Base-by-base conservation (phyloP, 1,140 invertebrate genomes). In the Mycetomoellerius zeteki region DNA sequence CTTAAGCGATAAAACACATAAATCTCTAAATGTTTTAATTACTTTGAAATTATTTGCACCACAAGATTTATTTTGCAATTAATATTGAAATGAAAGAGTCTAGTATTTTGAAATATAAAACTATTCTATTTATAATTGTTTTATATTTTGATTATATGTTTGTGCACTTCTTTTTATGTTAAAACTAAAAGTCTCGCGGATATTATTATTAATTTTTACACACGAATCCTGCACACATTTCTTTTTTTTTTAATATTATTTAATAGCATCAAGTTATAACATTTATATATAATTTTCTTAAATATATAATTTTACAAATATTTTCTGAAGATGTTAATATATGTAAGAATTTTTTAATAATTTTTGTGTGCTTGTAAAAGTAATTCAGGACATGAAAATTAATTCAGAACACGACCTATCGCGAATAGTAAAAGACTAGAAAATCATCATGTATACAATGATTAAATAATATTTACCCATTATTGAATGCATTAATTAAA, bases 1-100 rank as follows among this genome's bases (percentile, higher is more conserved):
- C 16, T 52, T 37, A 37, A 80, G 2, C 19, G 30, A 27, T 80
- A 67, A 67, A 80, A 80, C 10, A 37, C 54, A 54, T 67, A 50
- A 37, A 52, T 65, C 60, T 65, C 14, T 52, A 52, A 33, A 50
- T 58, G 3, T 65, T 65, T 65, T 50, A 14, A 16, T 16, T 37
- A 56, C 16, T 60, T 27, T 2, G 8, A 43, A 52, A 27, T 76
- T 56, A 3, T n/a, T 56, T 37, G 19, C 3, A 16, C n/a, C 27
- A 77, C 16, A 12, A 16, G 21, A 77, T 77, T 78, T 60, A 16
- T 60, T 7, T 27, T 47, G 16, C 43, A 19, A 47, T 64, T 37
- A 37, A 78, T 12, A 37, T 24, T 19, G 7, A 47, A 37, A 24
- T 75, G 56, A n/a, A 75, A 10, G 2, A 30, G 2, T 47, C 10